Percentiles rank a stretch among this genome's conserved stretches.
phyloP scores from a whole-genome alignment of 2,797 vertebrate genomes.

The Jordanella pulchra region DNA sequence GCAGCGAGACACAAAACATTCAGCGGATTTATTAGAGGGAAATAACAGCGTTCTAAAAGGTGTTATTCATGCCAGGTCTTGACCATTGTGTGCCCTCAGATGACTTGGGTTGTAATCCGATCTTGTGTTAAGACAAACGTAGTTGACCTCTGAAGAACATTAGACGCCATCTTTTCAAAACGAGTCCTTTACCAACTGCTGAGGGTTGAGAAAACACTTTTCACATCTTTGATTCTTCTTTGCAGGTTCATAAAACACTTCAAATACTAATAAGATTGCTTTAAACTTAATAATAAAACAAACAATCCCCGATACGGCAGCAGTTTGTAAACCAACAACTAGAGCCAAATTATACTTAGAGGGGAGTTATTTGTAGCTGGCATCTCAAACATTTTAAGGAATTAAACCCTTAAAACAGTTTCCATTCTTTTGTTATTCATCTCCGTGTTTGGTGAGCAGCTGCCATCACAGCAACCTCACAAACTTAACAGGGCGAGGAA shows the following conservation, averaged over 20 bases:
- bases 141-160: conserved; percentile 17
- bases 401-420: conserved; percentile 21
- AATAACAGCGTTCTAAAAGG: conserved; percentile 4
- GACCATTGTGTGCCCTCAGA: background rate
- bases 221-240: conserved; percentile 12
- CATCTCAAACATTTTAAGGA: conserved; percentile 49
- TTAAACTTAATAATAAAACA: conserved; percentile 46
- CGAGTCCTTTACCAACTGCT: conserved; percentile 7
- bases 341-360: background rate
- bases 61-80: background rate
- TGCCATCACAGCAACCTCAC: conserved; percentile 15
- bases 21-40: conserved; percentile 14
- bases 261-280: conserved; percentile 13
- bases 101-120: background rate
- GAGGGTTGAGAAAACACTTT: conserved; percentile 8
- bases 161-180: conserved; percentile 12
- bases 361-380: conserved; percentile 25
- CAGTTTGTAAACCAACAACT: conserved; percentile 3
- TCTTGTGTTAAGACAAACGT: background rate
- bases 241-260: conserved; percentile 20
- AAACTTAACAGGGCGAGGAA: conserved; percentile 37
- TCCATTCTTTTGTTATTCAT: conserved; percentile 23
- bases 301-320: conserved; percentile 26
- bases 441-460: background rate
- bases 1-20: conserved; percentile 15